Conservation (phyloP, 2,888 invertebrate genomes). For the Strigamia transsilvanica region DNA sequence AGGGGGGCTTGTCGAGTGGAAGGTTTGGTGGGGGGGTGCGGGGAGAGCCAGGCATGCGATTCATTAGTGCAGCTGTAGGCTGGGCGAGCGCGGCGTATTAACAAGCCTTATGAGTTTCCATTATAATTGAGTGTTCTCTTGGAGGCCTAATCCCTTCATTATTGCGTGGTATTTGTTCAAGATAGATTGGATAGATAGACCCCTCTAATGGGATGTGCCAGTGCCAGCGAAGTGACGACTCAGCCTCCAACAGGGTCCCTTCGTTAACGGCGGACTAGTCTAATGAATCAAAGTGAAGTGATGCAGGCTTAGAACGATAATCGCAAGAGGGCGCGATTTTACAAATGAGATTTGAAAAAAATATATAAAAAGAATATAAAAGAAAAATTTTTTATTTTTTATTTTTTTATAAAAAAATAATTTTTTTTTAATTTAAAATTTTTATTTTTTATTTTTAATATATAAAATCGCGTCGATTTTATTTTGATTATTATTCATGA, state of each 20-base stretch:
- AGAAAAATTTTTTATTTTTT: not conserved
- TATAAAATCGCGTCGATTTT: no score
- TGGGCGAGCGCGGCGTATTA: constrained; percentile 51
- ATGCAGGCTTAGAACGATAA: constrained; percentile 4
- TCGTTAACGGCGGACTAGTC: not conserved
- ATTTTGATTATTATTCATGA: constrained; percentile 11
- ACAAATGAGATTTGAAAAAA: not conserved
- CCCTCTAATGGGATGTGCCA: constrained; percentile 51
- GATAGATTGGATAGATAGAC: constrained; percentile 56
- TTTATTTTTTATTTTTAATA: not conserved
- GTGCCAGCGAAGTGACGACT: constrained; percentile 48
- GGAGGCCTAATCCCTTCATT: constrained; percentile 57
- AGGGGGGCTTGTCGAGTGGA: constrained; percentile 12
- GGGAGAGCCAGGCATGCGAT: constrained; percentile 14
- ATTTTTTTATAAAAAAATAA: not conserved
- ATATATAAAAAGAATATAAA: not conserved
- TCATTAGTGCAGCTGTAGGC: constrained; percentile 52
- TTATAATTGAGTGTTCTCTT: constrained; percentile 57
- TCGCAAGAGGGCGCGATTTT: constrained; percentile 4
- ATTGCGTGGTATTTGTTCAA: constrained; percentile 57
- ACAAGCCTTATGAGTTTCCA: constrained; percentile 55
- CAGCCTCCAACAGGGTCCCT: constrained; percentile 49
- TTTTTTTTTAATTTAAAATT: not conserved
- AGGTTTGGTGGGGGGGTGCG: not conserved
- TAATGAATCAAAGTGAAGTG: constrained; percentile 32